Evolutionary conservation across 1,140 invertebrate genomes (phyloP), one percentile per base, ranked within the genome.

Genomic region (Drosophila oshimai): DNA sequence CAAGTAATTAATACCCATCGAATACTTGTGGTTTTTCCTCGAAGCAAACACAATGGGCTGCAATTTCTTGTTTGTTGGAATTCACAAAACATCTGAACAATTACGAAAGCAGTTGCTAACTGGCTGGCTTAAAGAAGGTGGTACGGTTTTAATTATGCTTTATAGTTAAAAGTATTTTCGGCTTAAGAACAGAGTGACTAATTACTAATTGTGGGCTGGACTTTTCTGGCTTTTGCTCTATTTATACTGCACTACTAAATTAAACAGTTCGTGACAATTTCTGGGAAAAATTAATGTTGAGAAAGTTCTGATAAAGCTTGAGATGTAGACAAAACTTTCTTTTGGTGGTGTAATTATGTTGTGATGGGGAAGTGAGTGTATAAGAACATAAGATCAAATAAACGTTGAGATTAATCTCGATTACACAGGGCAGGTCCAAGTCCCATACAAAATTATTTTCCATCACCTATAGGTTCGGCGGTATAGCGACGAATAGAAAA

Each of bases 1-100:
- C 72, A 44, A 74, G 79, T 77, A 81, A 83, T 68, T 81, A 77
- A 81, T 73, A 50, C 29, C 41, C 33, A 37, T 68, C 36, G 17
- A 51, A 47, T 49, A 39, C 13, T 71, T 64, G 64, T 36, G 46
- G 74, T 50, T 60, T 45, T 9, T 17, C 47, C 18, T 6, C 41
- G 29, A 47, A 22, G 10, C 20, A 29, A 17, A 28, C 20, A 45
- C 37, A 73, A 51, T 33, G 61, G 55, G 36, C 33, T 29, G 13
- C 10, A 6, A 20, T 18, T 33, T 49, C 50, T 54, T 6, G 31
- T 33, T 49, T 4, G 45, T 41, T 49, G 53, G 22, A 41, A 67
- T 54, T 62, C 42, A 6, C 1, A 13, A 49, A 80, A 58, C 78
- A 79, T 54, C 55, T 74, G 64, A 42, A 22, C 13, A 64, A 57